Base-by-base conservation (phyloP, 2,113 vertebrate species). In the Semnopithecus entellus region DNA sequence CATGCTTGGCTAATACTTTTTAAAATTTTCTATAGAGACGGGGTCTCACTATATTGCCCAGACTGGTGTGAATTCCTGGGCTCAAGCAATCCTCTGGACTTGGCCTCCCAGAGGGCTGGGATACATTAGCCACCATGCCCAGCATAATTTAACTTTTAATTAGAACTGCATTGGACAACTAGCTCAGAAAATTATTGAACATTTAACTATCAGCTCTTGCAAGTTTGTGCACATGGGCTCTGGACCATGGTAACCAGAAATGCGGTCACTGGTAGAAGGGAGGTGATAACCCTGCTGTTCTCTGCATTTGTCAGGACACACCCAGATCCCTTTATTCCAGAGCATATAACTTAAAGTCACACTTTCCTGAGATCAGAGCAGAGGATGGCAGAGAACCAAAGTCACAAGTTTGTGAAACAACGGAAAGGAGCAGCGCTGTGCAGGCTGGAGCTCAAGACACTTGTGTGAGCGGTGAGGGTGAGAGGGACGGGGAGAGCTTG, bases 291-390 rank as follows among this genome's bases (percentile, higher is more conserved):
- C 35, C 32, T 35, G 8, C 27, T 78, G 64, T 84, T 94, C 43
- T 70, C 43, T 81, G 55, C 10, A 20, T 40, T 40, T 50, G 32
- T 76, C 48, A 75, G 75, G 48, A 70, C 70, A 80, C 55, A 80
- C 57, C 76, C 78, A 57, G 55, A 55, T 64, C 81, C 12, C 40
- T 73, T 93, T 81, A 66, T n/a, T 88, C 43, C 94, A 93, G 87
- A 88, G n/a, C 82, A 84, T 18, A 68, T 59, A 88, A 91, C 22
- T 66, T 89, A 83, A 79, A 88, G 75, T 81, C 50, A 75, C 17
- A 75, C n/a, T 80, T 64, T 92, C 90, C 81, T 45, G 70, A 95
- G 70, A 84, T 64, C 70, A 83, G 30, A 75, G 59, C 68, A 50
- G 80, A 96, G 40, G 52, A 55, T 48, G 78, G 68, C 55, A 52